Conservation (phyloP, 2,888 invertebrate genomes). For the Diaprepes abbreviatus region DNA sequence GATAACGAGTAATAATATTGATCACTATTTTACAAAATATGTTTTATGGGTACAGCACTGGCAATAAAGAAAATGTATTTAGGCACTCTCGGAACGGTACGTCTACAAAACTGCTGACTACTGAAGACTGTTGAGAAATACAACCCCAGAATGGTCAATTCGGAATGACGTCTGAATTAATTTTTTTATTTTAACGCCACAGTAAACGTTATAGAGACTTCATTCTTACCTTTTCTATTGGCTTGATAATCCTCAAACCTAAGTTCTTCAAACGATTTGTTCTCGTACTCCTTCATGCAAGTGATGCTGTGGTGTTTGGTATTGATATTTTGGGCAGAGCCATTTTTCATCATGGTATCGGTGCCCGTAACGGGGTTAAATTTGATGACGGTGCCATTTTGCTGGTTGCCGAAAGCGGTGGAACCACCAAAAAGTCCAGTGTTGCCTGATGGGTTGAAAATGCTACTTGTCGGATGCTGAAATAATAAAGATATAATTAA, state of each 20-base stretch:
- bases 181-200: no score
- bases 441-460: slow-evolving; percentile 60
- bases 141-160: no score
- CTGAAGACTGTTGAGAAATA: no score
- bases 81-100: no score
- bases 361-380: slow-evolving; percentile 89
- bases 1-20: no score
- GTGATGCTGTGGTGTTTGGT: slow-evolving; percentile 98
- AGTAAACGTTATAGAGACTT: no score
- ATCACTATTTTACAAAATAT: no score
- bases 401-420: slow-evolving; percentile 60
- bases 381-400: slow-evolving; percentile 83
- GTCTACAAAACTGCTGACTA: no score
- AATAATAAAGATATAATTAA: background rate
- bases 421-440: slow-evolving; percentile 69
- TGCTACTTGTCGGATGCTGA: slow-evolving; percentile 61
- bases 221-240: slow-evolving; percentile 83
- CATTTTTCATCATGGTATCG: slow-evolving; percentile 93
- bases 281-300: slow-evolving; percentile 98
- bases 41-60: no score
- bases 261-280: slow-evolving; percentile 94
- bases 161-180: no score
- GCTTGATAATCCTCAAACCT: slow-evolving; percentile 93
- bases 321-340: slow-evolving; percentile 85
- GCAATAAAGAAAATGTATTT: no score